Evolutionary conservation across 1,140 invertebrate species (phyloP).

Genomic region (Pogonomyrmex californicus): DNA sequence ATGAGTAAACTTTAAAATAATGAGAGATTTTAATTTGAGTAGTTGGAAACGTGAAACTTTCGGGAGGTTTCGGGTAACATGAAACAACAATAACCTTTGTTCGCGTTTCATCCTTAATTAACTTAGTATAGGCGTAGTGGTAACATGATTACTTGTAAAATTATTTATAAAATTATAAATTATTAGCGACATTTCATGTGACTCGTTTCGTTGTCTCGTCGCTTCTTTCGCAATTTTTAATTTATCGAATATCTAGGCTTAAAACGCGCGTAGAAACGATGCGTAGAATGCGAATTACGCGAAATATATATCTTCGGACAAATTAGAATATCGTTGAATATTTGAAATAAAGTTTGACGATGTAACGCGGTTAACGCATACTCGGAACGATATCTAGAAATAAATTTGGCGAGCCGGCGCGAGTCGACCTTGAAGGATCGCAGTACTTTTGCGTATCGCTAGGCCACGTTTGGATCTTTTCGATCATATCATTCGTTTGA

Average conservation of each 20-base stretch:
- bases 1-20: background rate
- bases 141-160: background rate
- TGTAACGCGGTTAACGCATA: background rate
- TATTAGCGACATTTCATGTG: background rate
- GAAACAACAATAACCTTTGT: background rate
- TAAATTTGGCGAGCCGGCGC: conserved; percentile 67
- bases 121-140: background rate
- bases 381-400: conserved; percentile 63
- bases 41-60: background rate
- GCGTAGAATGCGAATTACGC: no score
- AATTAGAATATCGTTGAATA: background rate
- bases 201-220: background rate
- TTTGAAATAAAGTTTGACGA: background rate
- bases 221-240: background rate
- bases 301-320: background rate
- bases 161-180: background rate
- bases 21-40: background rate
- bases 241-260: background rate
- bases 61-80: background rate
- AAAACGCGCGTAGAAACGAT: background rate
- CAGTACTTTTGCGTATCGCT: conserved; percentile 28
- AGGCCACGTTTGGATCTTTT: background rate
- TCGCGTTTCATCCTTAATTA: background rate
- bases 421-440: conserved; percentile 40
- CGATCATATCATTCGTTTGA: no score